phyloP scores from a whole-genome alignment of 2,113 vertebrate species.

The Typhlomys cinereus region DNA sequence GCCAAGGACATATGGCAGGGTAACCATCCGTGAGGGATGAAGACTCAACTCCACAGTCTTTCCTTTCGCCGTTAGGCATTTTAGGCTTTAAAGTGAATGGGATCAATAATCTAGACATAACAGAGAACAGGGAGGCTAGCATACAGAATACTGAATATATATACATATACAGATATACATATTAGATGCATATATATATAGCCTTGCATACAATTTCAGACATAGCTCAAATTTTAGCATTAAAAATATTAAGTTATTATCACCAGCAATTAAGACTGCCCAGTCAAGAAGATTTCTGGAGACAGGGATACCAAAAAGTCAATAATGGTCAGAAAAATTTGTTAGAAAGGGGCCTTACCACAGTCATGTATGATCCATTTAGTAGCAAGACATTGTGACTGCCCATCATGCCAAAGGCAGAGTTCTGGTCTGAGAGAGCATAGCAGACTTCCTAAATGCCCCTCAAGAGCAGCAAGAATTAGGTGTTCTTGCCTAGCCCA shows the following conservation, averaged over 20 bases:
- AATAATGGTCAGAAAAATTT: background rate
- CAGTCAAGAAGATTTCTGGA: background rate
- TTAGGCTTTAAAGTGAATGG: conserved; percentile 39
- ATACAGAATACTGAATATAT: background rate
- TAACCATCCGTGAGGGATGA: conserved; percentile 42
- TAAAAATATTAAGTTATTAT: background rate
- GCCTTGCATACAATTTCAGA: background rate
- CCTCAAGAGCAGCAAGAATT: background rate
- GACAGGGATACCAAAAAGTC: background rate
- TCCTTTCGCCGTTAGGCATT: conserved; percentile 46
- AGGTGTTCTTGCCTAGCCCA: background rate
- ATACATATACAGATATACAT: too few relatives aligned
- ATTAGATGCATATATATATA: too few relatives aligned
- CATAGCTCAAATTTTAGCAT: conserved; percentile 8
- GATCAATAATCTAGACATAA: conserved; percentile 51
- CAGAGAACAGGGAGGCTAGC: background rate
- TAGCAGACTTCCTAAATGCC: background rate
- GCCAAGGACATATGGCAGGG: conserved; percentile 72
- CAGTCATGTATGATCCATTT: background rate
- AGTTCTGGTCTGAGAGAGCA: background rate
- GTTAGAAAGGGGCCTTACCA: background rate
- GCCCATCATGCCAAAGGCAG: background rate
- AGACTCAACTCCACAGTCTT: conserved; percentile 32
- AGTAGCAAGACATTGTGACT: background rate
- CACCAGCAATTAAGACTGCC: background rate